Conservation (phyloP, 37 sponge, comb jelly and placozoan species). For the Oopsacas minuta region DNA sequence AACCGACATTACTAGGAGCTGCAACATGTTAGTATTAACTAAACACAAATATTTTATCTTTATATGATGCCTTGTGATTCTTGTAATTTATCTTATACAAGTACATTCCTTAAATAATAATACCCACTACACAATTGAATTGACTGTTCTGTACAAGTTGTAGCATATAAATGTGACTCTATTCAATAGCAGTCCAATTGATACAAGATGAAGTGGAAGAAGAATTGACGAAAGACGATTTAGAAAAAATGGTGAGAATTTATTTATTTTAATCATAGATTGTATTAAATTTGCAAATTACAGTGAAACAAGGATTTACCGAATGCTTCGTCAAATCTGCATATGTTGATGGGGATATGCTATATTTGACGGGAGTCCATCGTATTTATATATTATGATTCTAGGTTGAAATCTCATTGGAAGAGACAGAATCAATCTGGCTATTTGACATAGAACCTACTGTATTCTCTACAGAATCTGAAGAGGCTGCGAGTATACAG, state of each 20-base stretch:
- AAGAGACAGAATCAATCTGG: constrained; percentile 88
- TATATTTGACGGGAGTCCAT: too few species aligned
- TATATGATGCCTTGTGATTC: not conserved
- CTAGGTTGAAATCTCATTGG: constrained; percentile 62
- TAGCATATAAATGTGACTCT: not conserved
- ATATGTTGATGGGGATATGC: too few species aligned
- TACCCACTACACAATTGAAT: too few species aligned
- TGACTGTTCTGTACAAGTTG: too few species aligned
- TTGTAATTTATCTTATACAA: not conserved
- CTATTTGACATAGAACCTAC: constrained; percentile 68
- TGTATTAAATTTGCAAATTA: too few species aligned
- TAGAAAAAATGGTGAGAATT: not conserved
- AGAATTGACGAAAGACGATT: constrained; percentile 9
- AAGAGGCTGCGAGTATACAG: constrained; percentile 51
- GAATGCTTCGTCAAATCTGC: too few species aligned
- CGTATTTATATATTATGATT: too few species aligned
- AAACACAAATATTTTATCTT: not conserved
- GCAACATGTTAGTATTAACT: not conserved
- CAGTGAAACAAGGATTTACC: too few species aligned
- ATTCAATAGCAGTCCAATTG: not conserved
- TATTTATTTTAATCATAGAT: too few species aligned
- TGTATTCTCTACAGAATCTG: constrained; percentile 56
- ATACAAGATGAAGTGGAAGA: not conserved
- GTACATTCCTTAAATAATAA: too few species aligned
- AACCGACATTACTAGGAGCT: not conserved